Evolutionary conservation across 2,888 invertebrate species (phyloP), one percentile per base, ranked within the genome.

Genomic region (Cheilosia soror): DNA sequence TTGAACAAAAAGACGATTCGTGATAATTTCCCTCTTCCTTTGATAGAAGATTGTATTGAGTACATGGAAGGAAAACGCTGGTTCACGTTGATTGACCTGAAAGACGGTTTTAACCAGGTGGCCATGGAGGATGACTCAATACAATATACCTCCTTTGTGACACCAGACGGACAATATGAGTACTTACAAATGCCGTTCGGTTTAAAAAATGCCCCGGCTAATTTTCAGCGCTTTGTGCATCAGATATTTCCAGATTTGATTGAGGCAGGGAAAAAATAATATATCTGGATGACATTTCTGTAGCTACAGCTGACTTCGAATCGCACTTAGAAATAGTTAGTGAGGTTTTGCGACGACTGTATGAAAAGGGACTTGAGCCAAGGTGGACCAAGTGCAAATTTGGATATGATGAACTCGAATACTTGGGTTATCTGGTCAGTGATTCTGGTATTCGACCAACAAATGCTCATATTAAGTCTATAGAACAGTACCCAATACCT

Each of bases 291-390:
- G 72, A 51, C 15, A 29, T 62, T 5, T 13, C 57, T 1, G 49
- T 71, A 9, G 47, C 60, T 27, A 60, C 49, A 7, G 33, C 49
- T 15, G 60, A 60, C 49, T 71, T 71, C 4, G 60, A 71, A n/a
- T 49, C 71, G 0, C 58, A 71, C 9, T 7, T 58, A 11, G 5
- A 27, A 29, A 29, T 29, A 27, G 3, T 55, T 25, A 40, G 5
- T n/a, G 25, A 51, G 11, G 51, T 66, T 20, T n/a, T 63, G 15
- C 44, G 29, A 9, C 13, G 47, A 2, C n/a, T 63, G 31, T n/a
- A 47, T 15, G 15, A 63, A 51, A 65, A 25, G 4, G 65, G 65
- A 5, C 25, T 68, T n/a, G 68, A 68, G 31, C n/a, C 55, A 2
- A 68, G 44, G 31, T 20, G 42, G 27, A 29, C 2, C 4, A 68